A percentile compares a stretch with the other conserved stretches of the same genome.
Conservation (phyloP, 1,140 invertebrate species). For the Prorops nasuta region DNA sequence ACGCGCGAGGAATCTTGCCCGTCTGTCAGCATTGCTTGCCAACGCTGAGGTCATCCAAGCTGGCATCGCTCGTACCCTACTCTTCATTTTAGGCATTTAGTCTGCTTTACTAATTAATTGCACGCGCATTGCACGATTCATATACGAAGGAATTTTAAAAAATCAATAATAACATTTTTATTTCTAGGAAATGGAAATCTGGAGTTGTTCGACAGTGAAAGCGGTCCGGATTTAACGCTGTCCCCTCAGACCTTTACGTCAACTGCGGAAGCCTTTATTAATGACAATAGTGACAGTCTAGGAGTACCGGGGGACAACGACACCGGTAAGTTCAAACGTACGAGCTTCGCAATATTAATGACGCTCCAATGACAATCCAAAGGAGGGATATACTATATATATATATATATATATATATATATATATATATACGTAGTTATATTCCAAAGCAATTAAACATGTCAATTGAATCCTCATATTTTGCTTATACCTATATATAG, state of each 20-base stretch:
- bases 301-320: conserved; percentile 60
- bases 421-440: too few species aligned
- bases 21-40: conserved; percentile 17
- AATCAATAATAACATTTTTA: too few species aligned
- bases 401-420: too few species aligned
- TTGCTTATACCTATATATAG: too few species aligned
- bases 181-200: conserved; percentile 61
- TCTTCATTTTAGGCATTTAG: too few species aligned
- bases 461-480: not conserved
- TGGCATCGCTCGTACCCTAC: too few species aligned
- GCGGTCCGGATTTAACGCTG: conserved; percentile 68
- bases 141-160: too few species aligned
- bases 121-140: too few species aligned
- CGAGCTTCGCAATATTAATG: too few species aligned
- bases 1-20: conserved; percentile 21
- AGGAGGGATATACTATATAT: not conserved
- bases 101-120: too few species aligned
- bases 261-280: conserved; percentile 67
- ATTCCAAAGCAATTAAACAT: conserved; percentile 2
- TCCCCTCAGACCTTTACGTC: conserved; percentile 70
- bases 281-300: conserved; percentile 69
- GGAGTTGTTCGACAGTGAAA: conserved; percentile 70
- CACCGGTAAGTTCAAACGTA: conserved; percentile 53
- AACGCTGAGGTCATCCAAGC: conserved; percentile 16
- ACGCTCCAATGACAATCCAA: conserved; percentile 2